phyloP scores from a whole-genome alignment of 2,888 invertebrate genomes.

The Cenopis cana region DNA sequence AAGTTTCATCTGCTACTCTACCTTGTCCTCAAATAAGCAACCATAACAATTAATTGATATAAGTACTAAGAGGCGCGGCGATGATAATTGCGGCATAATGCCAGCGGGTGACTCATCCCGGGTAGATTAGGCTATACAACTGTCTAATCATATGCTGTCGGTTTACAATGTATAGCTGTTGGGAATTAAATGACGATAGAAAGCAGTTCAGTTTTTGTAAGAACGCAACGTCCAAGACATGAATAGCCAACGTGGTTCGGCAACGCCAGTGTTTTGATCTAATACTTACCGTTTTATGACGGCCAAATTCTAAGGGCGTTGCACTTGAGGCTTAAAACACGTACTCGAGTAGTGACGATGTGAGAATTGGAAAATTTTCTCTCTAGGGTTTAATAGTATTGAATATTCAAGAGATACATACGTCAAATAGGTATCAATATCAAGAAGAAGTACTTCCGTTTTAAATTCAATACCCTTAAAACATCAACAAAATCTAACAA shows the following conservation, averaged over 20 bases:
- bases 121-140: slow-evolving; percentile 25
- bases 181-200: background rate
- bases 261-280: no score
- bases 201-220: no score
- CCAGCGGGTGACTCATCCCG: slow-evolving; percentile 45
- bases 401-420: background rate
- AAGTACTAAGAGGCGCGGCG: slow-evolving; percentile 55
- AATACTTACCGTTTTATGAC: no score
- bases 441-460: background rate
- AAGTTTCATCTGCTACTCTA: slow-evolving; percentile 29
- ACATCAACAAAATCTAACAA: slow-evolving; percentile 14
- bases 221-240: no score
- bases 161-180: slow-evolving; percentile 17
- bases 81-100: slow-evolving; percentile 44
- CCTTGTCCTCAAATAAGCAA: slow-evolving; percentile 41
- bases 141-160: slow-evolving; percentile 25
- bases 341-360: background rate
- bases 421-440: no score
- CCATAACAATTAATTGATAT: slow-evolving; percentile 77
- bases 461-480: slow-evolving; percentile 28
- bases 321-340: no score
- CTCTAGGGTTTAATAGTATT: no score
- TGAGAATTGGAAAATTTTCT: no score
- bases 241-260: no score
- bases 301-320: no score